Evolutionary conservation across 2,113 vertebrate species (phyloP).

Genomic region (Ciconia maguari): DNA sequence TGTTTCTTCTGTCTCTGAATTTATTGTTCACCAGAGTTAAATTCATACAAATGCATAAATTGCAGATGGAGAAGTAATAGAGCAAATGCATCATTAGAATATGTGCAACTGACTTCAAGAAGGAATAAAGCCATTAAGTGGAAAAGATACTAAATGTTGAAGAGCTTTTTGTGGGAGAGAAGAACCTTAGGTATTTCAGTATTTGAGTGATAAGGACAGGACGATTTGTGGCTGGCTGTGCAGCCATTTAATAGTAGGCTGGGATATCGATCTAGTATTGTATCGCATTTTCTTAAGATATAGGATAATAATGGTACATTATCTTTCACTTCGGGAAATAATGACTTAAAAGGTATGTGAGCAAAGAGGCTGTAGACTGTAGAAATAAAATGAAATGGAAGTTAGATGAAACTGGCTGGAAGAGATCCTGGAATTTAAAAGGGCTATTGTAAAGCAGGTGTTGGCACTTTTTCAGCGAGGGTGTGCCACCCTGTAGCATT

Average conservation of each 20-base stretch:
- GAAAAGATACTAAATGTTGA: background rate
- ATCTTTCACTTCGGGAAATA: conserved; percentile 63
- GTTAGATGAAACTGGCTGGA: conserved; percentile 1
- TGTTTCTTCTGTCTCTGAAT: conserved; percentile 19
- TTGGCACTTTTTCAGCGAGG: background rate
- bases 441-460: background rate
- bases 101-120: background rate
- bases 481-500: background rate
- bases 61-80: background rate
- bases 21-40: conserved; percentile 10
- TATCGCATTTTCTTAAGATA: conserved; percentile 48
- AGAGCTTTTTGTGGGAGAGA: conserved; percentile 19
- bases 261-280: conserved; percentile 66
- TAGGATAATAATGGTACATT: conserved; percentile 64
- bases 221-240: conserved; percentile 61
- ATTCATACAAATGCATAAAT: background rate
- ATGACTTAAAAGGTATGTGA: conserved; percentile 62
- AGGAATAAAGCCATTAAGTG: background rate
- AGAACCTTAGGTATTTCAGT: conserved; percentile 47
- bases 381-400: conserved; percentile 44
- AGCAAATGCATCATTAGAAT: background rate
- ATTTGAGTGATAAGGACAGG: conserved; percentile 61
- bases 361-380: background rate
- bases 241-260: conserved; percentile 55
- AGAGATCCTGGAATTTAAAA: conserved; percentile 13